Evolutionary conservation across 2,797 vertebrate genomes (phyloP).

Genomic region (Coregonus suidteri): DNA sequence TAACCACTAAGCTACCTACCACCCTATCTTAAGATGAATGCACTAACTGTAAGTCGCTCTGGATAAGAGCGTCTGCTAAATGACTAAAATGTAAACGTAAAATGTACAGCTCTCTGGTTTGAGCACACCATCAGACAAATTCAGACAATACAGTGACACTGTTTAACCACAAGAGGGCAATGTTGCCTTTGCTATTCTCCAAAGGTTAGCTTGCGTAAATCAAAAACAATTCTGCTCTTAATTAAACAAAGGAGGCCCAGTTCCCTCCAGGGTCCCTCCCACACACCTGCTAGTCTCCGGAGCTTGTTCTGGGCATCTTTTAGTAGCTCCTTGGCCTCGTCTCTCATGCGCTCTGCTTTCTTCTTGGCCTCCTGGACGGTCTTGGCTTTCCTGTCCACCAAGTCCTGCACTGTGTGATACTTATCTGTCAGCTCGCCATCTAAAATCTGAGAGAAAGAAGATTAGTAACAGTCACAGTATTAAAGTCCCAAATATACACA

Average conservation of each 20-base stretch:
- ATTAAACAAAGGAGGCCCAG: background rate
- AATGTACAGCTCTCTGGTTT: background rate
- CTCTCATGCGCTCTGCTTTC: slow-evolving; percentile 84
- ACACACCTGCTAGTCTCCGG: slow-evolving; percentile 84
- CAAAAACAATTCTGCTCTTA: background rate
- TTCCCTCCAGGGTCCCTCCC: background rate
- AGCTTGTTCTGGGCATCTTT: slow-evolving; percentile 87
- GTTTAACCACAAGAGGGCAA: slow-evolving; percentile 25
- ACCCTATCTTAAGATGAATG: too few species aligned
- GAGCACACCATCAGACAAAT: background rate
- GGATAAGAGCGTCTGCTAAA: too few species aligned
- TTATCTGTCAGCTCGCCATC: slow-evolving; percentile 87
- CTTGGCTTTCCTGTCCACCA: slow-evolving; percentile 87
- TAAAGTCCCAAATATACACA: slow-evolving; percentile 9
- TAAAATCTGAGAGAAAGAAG: slow-evolving; percentile 77
- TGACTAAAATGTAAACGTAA: too few species aligned
- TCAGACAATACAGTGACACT: slow-evolving; percentile 1
- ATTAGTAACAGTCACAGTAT: background rate
- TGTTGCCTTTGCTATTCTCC: background rate
- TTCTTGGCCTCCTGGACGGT: slow-evolving; percentile 83
- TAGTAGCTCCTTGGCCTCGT: slow-evolving; percentile 86
- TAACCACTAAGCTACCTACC: too few species aligned
- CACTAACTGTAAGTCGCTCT: too few species aligned
- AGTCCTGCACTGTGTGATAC: slow-evolving; percentile 85
- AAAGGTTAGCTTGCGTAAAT: background rate